These are phyloP conservation scores for Manis crassicaudata DNA, from an alignment of 2,797 vertebrate genomes.

Conservation along the genomic window DNA sequence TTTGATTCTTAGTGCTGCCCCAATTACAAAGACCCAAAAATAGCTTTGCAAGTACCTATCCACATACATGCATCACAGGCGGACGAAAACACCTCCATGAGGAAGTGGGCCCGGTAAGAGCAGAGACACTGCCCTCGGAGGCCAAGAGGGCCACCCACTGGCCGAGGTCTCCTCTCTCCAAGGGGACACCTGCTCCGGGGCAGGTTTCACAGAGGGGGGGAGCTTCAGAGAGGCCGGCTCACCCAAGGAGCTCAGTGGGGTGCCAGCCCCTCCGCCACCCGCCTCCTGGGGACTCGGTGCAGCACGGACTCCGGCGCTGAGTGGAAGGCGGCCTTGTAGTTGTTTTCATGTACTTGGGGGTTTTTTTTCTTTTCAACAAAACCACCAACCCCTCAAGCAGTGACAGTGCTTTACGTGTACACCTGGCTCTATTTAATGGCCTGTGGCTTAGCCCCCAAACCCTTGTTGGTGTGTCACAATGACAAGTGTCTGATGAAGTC, in stretches of 20 bases:
- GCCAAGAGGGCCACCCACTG: fast-evolving
- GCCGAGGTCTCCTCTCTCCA: no score
- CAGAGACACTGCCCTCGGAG: neutral
- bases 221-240: neutral
- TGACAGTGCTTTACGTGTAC: no score
- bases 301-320: neutral
- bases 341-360: neutral
- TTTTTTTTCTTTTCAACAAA: neutral
- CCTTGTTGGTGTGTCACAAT: fast-evolving
- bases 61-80: neutral
- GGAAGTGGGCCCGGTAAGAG: neutral
- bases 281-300: fast-evolving
- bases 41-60: neutral
- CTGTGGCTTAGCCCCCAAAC: neutral
- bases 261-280: neutral
- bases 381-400: neutral
- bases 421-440: neutral
- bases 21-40: no score
- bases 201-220: fast-evolving
- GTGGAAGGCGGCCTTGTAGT: neutral
- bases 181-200: neutral
- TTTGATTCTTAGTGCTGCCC: neutral
- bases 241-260: neutral
- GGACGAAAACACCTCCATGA: neutral
- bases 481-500: neutral